Percentiles rank a stretch among this genome's conserved stretches.
Conservation (phyloP, 53 echinoderm and acorn worm genomes). For the Holothuria leucospilota region DNA sequence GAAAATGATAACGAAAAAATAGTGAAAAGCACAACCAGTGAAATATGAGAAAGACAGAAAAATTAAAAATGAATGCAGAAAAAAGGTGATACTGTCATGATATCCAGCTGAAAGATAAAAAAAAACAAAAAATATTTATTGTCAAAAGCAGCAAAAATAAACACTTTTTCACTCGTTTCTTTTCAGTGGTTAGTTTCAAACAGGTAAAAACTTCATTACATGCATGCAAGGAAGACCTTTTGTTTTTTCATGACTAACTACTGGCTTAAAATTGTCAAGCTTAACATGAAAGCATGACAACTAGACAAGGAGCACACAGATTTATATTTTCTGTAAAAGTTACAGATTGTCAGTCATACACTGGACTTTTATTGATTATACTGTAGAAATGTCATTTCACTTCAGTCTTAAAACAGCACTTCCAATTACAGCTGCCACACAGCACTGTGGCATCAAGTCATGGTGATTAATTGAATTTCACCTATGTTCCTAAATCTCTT, state of each 20-base stretch:
- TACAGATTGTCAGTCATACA: too few relatives aligned
- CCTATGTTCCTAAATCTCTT: too few relatives aligned
- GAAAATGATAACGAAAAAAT: slow-evolving; percentile 1
- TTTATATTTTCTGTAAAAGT: too few relatives aligned
- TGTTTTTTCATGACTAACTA: not conserved
- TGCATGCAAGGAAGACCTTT: slow-evolving; percentile 26
- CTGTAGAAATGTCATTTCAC: too few relatives aligned
- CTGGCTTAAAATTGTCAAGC: too few relatives aligned
- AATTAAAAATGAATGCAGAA: slow-evolving; percentile 29
- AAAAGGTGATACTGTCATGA: slow-evolving; percentile 50
- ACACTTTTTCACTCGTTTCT: not conserved
- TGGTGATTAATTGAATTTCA: too few relatives aligned
- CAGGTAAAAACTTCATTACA: not conserved
- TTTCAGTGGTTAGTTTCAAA: slow-evolving; percentile 26
- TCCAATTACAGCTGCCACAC: too few relatives aligned
- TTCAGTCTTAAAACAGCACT: too few relatives aligned
- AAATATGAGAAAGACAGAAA: slow-evolving; percentile 17
- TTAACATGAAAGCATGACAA: too few relatives aligned
- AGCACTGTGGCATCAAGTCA: too few relatives aligned
- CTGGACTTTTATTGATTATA: too few relatives aligned
- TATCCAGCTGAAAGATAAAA: slow-evolving; percentile 55
- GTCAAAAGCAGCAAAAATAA: slow-evolving; percentile 45
- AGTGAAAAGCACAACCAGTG: slow-evolving; percentile 29
- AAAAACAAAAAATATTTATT: slow-evolving; percentile 37
- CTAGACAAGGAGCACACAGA: too few relatives aligned